Percentiles rank a stretch among this genome's conserved stretches.
phyloP scores from a whole-genome alignment of 2,113 vertebrate genomes.

The Nothocercus julius region DNA sequence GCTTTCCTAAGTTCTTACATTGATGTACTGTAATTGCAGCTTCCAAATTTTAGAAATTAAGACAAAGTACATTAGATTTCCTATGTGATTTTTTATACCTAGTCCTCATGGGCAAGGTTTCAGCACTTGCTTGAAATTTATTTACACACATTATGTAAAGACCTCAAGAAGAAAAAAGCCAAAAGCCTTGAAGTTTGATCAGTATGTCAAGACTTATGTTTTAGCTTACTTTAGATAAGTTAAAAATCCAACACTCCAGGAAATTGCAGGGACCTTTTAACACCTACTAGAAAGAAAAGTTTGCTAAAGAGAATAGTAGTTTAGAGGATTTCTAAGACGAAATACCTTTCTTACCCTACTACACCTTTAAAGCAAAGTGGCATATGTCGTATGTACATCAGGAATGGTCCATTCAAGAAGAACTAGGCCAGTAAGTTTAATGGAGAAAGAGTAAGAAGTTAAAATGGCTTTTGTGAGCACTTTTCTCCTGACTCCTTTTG shows the following conservation, averaged over 20 bases:
- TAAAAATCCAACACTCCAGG: neutral
- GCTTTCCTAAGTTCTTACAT: neutral
- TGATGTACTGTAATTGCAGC: accelerated
- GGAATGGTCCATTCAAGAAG: neutral
- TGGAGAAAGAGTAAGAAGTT: neutral
- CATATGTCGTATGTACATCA: neutral
- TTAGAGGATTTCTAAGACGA: neutral
- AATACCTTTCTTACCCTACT: neutral
- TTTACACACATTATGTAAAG: neutral
- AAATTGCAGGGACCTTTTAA: neutral
- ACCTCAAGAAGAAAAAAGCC: neutral
- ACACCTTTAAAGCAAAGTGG: neutral
- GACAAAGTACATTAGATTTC: neutral
- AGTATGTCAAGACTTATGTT: neutral
- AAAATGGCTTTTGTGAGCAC: neutral
- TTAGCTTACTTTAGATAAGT: neutral
- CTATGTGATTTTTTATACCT: neutral
- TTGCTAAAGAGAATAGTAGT: neutral
- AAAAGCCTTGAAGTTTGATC: neutral
- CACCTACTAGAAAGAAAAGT: neutral
- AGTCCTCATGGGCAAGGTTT: neutral
- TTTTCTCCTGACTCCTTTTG: neutral
- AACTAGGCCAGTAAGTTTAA: neutral
- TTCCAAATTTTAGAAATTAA: neutral
- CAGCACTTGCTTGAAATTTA: neutral